These are phyloP conservation scores for Nomada fucata DNA, from an alignment of 2,888 invertebrate genomes.

Conservation along the genomic window DNA sequence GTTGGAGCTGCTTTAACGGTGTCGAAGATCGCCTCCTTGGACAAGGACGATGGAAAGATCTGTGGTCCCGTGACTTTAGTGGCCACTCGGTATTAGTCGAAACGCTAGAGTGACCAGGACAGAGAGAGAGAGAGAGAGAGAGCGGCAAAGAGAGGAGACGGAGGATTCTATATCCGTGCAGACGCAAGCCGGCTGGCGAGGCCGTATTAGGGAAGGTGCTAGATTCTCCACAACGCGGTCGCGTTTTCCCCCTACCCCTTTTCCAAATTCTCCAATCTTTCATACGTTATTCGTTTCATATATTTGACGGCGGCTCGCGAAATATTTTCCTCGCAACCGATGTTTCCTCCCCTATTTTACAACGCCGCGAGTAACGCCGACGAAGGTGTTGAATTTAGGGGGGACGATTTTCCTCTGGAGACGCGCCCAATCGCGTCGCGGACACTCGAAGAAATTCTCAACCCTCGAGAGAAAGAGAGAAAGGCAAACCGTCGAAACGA, in stretches of 20 bases:
- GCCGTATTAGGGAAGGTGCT: slow-evolving; percentile 83
- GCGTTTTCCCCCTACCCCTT: slow-evolving; percentile 85
- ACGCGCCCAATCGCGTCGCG: too few relatives aligned
- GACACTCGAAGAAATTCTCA: too few relatives aligned
- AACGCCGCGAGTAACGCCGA: too few relatives aligned
- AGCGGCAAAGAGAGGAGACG: slow-evolving; percentile 25
- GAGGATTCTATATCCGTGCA: slow-evolving; percentile 79
- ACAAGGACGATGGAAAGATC: neutral
- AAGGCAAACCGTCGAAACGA: too few relatives aligned
- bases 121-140: slow-evolving; percentile 50
- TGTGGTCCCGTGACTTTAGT: slow-evolving; percentile 21
- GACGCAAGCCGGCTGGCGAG: slow-evolving; percentile 77
- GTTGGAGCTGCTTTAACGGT: too few relatives aligned
- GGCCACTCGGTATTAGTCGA: slow-evolving; percentile 33
- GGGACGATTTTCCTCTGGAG: too few relatives aligned
- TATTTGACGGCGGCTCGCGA: too few relatives aligned
- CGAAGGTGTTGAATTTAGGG: too few relatives aligned
- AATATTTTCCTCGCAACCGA: too few relatives aligned
- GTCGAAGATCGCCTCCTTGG: too few relatives aligned
- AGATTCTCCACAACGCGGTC: slow-evolving; percentile 83
- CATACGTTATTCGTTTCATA: neutral
- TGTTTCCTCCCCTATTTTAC: too few relatives aligned
- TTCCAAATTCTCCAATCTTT: neutral
- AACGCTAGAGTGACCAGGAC: slow-evolving; percentile 43
- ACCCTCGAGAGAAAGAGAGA: too few relatives aligned